phyloP scores from a whole-genome alignment of 2,888 invertebrate species.

The Opisthograptis luteolata region DNA sequence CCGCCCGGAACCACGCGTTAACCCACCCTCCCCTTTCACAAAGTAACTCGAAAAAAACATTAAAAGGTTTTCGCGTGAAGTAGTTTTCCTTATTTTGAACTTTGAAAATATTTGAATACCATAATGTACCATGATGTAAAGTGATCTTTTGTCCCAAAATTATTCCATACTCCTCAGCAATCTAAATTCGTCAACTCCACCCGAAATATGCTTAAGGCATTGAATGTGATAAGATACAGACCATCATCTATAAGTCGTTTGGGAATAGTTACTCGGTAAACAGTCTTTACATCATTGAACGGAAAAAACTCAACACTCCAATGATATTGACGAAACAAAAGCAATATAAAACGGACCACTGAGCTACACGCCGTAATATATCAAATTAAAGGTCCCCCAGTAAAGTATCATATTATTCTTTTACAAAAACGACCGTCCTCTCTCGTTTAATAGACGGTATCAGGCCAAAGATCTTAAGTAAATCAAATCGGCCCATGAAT shows the following conservation, averaged over 20 bases:
- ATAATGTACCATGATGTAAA: background rate
- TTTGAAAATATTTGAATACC: slow-evolving; percentile 15
- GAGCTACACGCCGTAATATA: slow-evolving; percentile 8
- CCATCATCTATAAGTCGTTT: background rate
- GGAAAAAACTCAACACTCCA: background rate
- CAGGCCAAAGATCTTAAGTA: slow-evolving; percentile 80
- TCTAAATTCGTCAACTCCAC: too few species aligned
- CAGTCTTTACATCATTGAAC: too few species aligned
- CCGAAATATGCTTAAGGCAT: too few species aligned
- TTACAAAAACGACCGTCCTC: slow-evolving; percentile 62
- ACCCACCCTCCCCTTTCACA: slow-evolving; percentile 65
- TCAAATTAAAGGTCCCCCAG: slow-evolving; percentile 21
- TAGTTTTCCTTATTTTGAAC: slow-evolving; percentile 23
- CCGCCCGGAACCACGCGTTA: slow-evolving; percentile 80
- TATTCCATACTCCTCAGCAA: too few species aligned
- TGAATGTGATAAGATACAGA: too few species aligned
- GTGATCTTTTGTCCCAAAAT: background rate
- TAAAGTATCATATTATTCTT: slow-evolving; percentile 58
- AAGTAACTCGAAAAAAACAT: slow-evolving; percentile 46
- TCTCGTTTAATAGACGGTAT: slow-evolving; percentile 80
- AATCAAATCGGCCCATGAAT: slow-evolving; percentile 84
- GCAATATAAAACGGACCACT: slow-evolving; percentile 18
- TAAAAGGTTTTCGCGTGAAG: slow-evolving; percentile 37
- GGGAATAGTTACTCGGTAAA: too few species aligned
- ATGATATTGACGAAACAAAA: slow-evolving; percentile 1